A percentile compares a stretch with the other conserved stretches of the same genome.
Evolutionary conservation across 1,140 invertebrate species (phyloP).

Genomic region (Oncopeltus fasciatus): DNA sequence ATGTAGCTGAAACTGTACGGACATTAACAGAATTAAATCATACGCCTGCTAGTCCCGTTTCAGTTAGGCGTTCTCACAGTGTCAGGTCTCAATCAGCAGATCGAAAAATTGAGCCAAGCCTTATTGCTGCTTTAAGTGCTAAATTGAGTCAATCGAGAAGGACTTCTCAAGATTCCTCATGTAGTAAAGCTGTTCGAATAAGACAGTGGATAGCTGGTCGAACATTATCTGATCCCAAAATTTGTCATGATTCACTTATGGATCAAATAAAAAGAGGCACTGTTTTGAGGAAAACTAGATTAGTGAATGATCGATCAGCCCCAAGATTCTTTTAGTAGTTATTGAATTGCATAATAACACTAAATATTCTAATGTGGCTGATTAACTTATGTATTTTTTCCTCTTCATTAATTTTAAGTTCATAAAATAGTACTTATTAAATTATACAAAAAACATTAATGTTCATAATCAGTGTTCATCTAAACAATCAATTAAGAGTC

Average conservation of each 20-base stretch:
- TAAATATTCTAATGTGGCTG: no score
- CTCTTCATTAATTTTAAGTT: no score
- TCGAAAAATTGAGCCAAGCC: conserved; percentile 40
- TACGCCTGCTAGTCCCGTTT: conserved; percentile 67
- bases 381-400: no score
- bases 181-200: conserved; percentile 41
- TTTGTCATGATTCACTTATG: conserved; percentile 57
- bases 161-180: conserved; percentile 26
- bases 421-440: no score
- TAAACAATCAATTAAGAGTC: no score
- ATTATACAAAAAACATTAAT: no score
- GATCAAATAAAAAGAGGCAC: conserved; percentile 80
- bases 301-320: conserved; percentile 49
- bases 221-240: conserved; percentile 37
- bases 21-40: conserved; percentile 70
- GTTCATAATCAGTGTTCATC: no score
- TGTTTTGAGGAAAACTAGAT: conserved; percentile 50
- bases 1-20: conserved; percentile 76
- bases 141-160: conserved; percentile 41
- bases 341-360: no score
- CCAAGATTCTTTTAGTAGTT: conserved; percentile 31
- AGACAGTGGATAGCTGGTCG: conserved; percentile 43
- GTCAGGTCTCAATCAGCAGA: conserved; percentile 34
- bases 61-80: conserved; percentile 42
- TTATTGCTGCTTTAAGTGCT: conserved; percentile 56